Evolutionary conservation across 2,113 vertebrate species (phyloP), one percentile per base, ranked within the genome.

Genomic region (Oreochromis niloticus): DNA sequence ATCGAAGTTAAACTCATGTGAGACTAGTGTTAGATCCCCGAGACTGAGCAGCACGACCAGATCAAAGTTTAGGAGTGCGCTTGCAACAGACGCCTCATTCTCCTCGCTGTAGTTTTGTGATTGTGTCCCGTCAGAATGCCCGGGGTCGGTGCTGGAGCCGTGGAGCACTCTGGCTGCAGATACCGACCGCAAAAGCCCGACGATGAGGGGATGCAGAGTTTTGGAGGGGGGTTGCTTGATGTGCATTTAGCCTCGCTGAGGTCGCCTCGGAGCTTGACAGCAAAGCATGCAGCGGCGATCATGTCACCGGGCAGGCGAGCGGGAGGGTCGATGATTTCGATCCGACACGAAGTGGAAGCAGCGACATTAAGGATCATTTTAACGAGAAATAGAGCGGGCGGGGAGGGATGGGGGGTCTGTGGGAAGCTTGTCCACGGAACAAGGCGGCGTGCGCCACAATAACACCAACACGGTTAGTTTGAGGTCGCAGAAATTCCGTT

Each of bases 11-110:
- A 50, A 50, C 71, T 75, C 24, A 19, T 5, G 24, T 75, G 24
- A 75, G 43, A 50, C 71, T 50, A 48, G 24, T 48, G 43, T 75
- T 11, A 50, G 43, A 75, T 16, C 30, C 9, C 4, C 13, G 57
- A 12, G 9, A 59, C 41, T 19, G 4, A 13, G 54, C 30, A 55
- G 16, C 9, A 16, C 19, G 5, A 68, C 8, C 43, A 6, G 3
- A 61, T 85, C 24, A 90, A 93, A 93, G 84, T 93, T 91, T 61
- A 80, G 36, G 24, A 3, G 41, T 59, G 79, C 61, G 36, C 19
- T 43, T 46, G 16, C 24, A 75, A 30, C 71, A 75, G 43, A 75
- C 43, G 24, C 71, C 43, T 32, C 71, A 75, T 50, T 75, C 71
- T 75, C 6, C 41, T 30, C 46, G 1, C 43, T 79, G 41, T 61